phyloP scores from a whole-genome alignment of 2,113 vertebrate genomes.

The Butorides virescens region DNA sequence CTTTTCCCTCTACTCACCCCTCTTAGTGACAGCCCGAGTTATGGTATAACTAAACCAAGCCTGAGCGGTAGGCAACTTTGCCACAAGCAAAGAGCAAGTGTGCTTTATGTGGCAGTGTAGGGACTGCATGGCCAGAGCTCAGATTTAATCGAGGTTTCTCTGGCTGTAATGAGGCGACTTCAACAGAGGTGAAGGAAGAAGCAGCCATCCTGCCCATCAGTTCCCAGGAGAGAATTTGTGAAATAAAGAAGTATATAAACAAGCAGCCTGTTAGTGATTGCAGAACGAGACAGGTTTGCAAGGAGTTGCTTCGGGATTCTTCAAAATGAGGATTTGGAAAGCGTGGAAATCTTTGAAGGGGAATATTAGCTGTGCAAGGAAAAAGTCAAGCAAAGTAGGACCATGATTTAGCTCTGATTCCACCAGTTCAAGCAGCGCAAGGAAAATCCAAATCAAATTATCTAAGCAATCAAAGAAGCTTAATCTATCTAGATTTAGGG shows the following conservation, averaged over 20 bases:
- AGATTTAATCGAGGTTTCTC: neutral
- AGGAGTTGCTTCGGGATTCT: neutral
- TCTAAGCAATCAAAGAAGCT: neutral
- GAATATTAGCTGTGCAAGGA: neutral
- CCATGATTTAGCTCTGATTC: neutral
- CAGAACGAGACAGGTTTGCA: neutral
- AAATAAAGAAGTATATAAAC: neutral
- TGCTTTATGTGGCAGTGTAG: accelerated
- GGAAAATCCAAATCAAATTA: neutral
- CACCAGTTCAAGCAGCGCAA: neutral
- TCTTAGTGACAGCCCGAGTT: neutral
- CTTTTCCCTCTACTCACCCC: neutral
- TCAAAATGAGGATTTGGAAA: neutral
- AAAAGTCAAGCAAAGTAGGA: neutral
- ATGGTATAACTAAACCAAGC: neutral
- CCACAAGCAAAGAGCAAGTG: neutral
- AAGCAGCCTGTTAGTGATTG: neutral
- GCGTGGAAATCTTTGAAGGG: neutral
- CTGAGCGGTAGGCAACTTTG: neutral
- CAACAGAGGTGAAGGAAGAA: neutral
- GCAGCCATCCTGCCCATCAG: neutral
- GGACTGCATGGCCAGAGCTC: neutral
- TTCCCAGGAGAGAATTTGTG: neutral
- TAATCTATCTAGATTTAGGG: neutral
- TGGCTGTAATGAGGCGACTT: neutral